Evolutionary conservation across 2,888 invertebrate genomes (phyloP).

Genomic region (Melanophora roralis): DNA sequence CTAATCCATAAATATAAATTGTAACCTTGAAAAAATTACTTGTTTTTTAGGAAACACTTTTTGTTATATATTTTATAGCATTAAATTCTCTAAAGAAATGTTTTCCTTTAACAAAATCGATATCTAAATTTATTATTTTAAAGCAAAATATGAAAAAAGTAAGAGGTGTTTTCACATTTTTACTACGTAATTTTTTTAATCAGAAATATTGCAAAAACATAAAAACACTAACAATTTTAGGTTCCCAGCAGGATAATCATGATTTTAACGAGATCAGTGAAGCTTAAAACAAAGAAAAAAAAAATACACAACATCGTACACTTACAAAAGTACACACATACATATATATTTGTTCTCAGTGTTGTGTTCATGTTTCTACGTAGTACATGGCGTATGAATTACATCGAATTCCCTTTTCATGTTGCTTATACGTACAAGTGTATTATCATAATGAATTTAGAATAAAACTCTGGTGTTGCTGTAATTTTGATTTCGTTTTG

Average conservation of each 20-base stretch:
- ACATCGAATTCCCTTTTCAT: conserved; percentile 20
- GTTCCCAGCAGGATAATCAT: conserved; percentile 17
- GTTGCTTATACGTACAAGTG: conserved; percentile 8
- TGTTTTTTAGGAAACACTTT: too few species aligned
- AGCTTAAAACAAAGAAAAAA: background rate
- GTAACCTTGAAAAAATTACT: too few species aligned
- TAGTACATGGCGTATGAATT: background rate
- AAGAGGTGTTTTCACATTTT: background rate
- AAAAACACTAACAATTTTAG: background rate
- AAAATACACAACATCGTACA: background rate
- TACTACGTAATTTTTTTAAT: background rate
- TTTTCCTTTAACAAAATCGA: background rate
- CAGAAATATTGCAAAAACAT: background rate
- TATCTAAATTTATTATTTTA: background rate
- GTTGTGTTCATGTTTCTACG: background rate
- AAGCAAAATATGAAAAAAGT: background rate
- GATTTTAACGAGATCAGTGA: conserved; percentile 23
- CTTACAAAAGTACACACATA: background rate
- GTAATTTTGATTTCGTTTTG: conserved; percentile 8
- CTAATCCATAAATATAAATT: too few species aligned
- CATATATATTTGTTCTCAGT: background rate
- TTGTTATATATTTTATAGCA: too few species aligned
- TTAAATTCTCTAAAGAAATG: background rate
- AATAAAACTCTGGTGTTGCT: background rate
- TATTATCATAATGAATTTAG: conserved; percentile 26